phyloP scores from a whole-genome alignment of 2,113 vertebrate species.

The Ramphastos sulfuratus region DNA sequence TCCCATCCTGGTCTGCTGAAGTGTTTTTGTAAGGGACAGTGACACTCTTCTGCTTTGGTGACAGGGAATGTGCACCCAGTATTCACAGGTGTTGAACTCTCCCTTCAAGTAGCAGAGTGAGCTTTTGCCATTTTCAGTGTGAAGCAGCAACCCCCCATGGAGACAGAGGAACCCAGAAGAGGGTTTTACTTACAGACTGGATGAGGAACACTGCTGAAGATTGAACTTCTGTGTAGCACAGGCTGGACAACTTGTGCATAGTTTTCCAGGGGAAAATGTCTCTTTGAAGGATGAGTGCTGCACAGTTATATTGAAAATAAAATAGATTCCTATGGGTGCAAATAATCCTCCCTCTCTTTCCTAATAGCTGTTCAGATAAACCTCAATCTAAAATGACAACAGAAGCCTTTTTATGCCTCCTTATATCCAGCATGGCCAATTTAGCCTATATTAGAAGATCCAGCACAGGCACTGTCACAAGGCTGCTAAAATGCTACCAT shows the following conservation, averaged over 20 bases:
- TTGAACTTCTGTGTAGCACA: neutral
- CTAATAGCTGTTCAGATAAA: neutral
- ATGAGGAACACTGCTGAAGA: neutral
- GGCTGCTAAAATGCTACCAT: neutral
- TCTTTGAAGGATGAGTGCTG: neutral
- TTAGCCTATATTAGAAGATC: conserved; percentile 14
- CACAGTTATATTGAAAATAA: neutral
- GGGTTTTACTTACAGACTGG: neutral
- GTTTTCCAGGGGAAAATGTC: neutral
- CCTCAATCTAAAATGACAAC: neutral
- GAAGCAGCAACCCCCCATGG: neutral
- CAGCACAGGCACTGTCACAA: neutral
- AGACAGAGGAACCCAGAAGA: neutral
- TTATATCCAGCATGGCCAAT: neutral
- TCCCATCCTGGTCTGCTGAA: fast-evolving
- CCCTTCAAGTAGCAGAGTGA: neutral
- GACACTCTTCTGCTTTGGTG: neutral
- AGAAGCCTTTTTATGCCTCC: conserved; percentile 1
- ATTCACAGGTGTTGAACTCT: neutral
- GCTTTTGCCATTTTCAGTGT: neutral
- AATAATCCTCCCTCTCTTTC: neutral
- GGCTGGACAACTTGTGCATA: fast-evolving
- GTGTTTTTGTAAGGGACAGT: fast-evolving
- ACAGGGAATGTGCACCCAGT: neutral
- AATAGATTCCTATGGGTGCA: neutral